Evolutionary conservation across 2,888 invertebrate genomes (phyloP), one percentile per base, ranked within the genome.

Genomic region (Agonopterix subpropinquella): DNA sequence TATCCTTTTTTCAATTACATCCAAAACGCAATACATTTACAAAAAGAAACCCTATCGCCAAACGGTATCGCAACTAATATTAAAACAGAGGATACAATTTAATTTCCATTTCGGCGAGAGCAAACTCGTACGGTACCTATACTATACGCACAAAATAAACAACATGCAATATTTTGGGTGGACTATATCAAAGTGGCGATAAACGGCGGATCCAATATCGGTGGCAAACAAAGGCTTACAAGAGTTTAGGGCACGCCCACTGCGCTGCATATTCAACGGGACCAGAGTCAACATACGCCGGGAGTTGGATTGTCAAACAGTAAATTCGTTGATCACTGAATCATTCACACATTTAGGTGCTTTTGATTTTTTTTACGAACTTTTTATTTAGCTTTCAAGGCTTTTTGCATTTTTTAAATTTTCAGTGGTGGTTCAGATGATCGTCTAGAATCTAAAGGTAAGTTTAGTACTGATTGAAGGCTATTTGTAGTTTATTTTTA

Each of bases 141-240:
- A n/a, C n/a, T n/a, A 39, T 28, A 28, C 49, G 50, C 53, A 50
- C 53, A 51, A 49, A 63, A 62, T 67, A 70, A 71, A 72, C 71
- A 70, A 64, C 62, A 64, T 64, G 66, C 67, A 71, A 43, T 47
- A 44, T 73, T 69, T 78, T 74, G 74, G 43, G 36, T 67, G 65
- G 66, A 64, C 67, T 66, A 73, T 76, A 77, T 79, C 80, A 77
- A 78, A 77, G 80, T 70, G 74, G 63, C 76, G 77, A 76, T 77
- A 77, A 73, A 73, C 73, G 75, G 77, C 28, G 28, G 76, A 81
- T 77, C 85, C 86, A 86, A 85, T 86, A 85, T 84, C 77, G 83
- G 68, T 67, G 56, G 63, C 81, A 78, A 81, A 85, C 85, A 87
- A 85, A 85, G 85, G 80, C 81, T 81, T 82, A 87, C 87, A 85